A percentile compares a stretch with the other conserved stretches of the same genome.
Conservation (phyloP, 92 coral and sea anemone species). For the Galaxea fascicularis region DNA sequence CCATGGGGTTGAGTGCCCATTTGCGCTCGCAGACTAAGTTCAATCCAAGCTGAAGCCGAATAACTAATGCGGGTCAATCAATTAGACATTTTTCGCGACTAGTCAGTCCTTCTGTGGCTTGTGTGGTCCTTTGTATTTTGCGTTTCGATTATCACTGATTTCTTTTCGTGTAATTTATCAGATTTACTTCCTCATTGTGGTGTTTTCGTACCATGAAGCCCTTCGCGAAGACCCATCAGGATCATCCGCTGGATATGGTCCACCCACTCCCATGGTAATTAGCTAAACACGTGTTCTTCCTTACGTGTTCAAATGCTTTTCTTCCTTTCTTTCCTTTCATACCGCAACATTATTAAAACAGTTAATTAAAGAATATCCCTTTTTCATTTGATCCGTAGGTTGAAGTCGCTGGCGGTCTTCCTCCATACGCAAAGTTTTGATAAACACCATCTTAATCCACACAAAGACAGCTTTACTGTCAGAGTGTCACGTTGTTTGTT, state of each 20-base stretch:
- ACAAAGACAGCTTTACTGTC: neutral
- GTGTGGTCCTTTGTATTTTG: neutral
- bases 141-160: too few relatives aligned
- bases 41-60: too few relatives aligned
- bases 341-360: too few relatives aligned
- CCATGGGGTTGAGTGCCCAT: too few relatives aligned
- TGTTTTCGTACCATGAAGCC: slow-evolving; percentile 22
- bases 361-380: neutral
- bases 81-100: too few relatives aligned
- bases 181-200: slow-evolving; percentile 32
- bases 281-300: neutral
- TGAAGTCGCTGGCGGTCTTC: neutral
- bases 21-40: too few relatives aligned
- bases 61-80: too few relatives aligned
- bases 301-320: too few relatives aligned
- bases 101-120: too few relatives aligned
- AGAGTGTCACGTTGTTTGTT: neutral
- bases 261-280: neutral
- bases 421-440: neutral
- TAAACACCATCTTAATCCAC: neutral
- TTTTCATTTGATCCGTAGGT: neutral
- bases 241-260: slow-evolving; percentile 5
- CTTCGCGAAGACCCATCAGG: slow-evolving; percentile 41
- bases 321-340: neutral
- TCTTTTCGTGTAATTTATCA: neutral